These are phyloP conservation scores for Mastacembelus armatus DNA, from an alignment of 2,797 vertebrate species.

Conservation along the genomic window DNA sequence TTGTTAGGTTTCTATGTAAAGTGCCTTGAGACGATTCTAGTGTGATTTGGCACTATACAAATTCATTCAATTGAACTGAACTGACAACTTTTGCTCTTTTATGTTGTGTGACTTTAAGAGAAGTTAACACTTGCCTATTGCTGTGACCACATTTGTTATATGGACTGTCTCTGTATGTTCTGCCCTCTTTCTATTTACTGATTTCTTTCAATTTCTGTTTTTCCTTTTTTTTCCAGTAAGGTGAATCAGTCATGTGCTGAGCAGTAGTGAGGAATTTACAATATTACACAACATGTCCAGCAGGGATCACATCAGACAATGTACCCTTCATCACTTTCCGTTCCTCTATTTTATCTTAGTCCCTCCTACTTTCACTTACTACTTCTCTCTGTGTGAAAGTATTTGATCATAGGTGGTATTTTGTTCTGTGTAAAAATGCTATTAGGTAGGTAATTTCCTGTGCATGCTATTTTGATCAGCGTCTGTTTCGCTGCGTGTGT, in stretches of 20 bases:
- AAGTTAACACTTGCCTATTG: neutral
- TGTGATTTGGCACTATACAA: no score
- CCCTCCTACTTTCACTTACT: slow-evolving; percentile 48
- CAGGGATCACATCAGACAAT: slow-evolving; percentile 32
- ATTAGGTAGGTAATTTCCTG: slow-evolving; percentile 35
- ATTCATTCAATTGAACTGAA: no score
- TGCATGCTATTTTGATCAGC: slow-evolving; percentile 14
- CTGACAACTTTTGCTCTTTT: no score
- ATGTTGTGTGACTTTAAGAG: neutral
- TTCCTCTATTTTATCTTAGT: slow-evolving; percentile 54
- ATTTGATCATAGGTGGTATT: slow-evolving; percentile 21
- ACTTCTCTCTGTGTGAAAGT: slow-evolving; percentile 55
- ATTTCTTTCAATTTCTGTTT: slow-evolving; percentile 22
- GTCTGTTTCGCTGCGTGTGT: slow-evolving; percentile 16
- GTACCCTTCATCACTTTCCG: slow-evolving; percentile 63
- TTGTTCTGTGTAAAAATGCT: slow-evolving; percentile 16
- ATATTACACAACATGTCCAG: slow-evolving; percentile 64
- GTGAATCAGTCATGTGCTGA: slow-evolving; percentile 47
- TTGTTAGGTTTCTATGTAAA: no score
- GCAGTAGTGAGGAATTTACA: slow-evolving; percentile 55
- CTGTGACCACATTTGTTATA: slow-evolving; percentile 20
- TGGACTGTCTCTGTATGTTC: neutral
- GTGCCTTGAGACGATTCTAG: no score
- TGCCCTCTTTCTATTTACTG: slow-evolving; percentile 18
- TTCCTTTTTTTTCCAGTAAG: slow-evolving; percentile 10